Percentiles rank a stretch among this genome's conserved stretches.
phyloP scores from a whole-genome alignment of 2,113 vertebrate genomes.

The Myrmecobius fasciatus region DNA sequence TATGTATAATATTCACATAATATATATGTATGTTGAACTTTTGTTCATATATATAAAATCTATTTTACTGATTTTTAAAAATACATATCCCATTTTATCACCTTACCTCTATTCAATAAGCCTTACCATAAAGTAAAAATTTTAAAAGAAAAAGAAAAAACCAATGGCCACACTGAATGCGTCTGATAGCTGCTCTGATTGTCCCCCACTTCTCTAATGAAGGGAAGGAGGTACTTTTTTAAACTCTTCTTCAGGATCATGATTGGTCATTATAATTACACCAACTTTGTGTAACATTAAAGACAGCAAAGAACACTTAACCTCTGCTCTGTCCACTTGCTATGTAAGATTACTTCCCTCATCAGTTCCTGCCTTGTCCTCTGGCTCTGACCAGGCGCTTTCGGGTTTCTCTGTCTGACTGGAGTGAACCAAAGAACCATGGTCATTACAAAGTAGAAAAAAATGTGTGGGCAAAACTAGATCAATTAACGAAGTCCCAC shows the following conservation, averaged over 20 bases:
- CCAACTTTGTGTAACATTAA: not conserved
- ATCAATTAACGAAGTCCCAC: not conserved
- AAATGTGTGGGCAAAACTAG: not conserved
- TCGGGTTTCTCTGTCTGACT: not conserved
- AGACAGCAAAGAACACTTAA: not conserved
- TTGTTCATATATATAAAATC: not conserved
- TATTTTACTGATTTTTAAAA: not conserved
- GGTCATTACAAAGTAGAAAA: conserved; percentile 1
- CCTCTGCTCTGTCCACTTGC: not conserved
- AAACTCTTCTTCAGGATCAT: not conserved
- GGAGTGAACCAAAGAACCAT: conserved; percentile 1
- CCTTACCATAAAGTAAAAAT: not conserved
- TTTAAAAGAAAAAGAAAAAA: not conserved
- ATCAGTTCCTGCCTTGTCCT: not conserved
- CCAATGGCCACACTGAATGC: not conserved
- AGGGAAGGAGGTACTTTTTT: not conserved
- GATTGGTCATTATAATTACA: not conserved
- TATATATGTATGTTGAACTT: not conserved
- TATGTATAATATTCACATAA: no score
- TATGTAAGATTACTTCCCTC: not conserved
- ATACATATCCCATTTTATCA: not conserved
- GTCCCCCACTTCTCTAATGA: not conserved
- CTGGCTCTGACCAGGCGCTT: not conserved
- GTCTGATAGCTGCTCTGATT: not conserved
- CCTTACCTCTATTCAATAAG: not conserved